Conservation (phyloP, 2,797 vertebrate genomes). For the Choloepus didactylus region DNA sequence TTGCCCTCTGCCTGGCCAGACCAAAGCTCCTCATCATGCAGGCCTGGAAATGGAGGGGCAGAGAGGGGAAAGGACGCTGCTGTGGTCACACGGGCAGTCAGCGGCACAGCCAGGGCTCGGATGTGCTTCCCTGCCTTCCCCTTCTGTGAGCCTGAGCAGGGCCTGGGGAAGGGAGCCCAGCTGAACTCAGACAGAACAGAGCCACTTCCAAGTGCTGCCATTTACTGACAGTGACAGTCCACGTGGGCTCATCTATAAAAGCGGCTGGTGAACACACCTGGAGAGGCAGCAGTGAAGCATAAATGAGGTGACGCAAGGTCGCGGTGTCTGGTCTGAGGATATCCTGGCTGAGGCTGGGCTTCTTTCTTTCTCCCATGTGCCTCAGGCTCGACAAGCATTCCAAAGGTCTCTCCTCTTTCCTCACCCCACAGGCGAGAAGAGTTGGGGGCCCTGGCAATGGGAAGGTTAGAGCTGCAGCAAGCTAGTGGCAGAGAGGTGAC, state of each 20-base stretch:
- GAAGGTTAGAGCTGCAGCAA: neutral
- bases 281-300: neutral
- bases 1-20: neutral
- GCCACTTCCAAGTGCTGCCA: neutral
- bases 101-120: neutral
- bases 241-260: neutral
- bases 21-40: neutral
- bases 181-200: neutral
- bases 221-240: neutral
- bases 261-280: neutral
- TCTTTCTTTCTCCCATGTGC: neutral
- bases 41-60: neutral
- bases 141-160: neutral
- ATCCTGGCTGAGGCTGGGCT: neutral
- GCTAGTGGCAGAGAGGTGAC: accelerated
- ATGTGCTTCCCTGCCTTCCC: neutral
- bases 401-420: neutral
- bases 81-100: accelerated
- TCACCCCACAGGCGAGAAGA: neutral
- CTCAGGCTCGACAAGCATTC: neutral
- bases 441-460: neutral
- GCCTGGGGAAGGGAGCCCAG: neutral
- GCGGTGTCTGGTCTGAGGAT: neutral
- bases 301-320: neutral
- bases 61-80: neutral